A percentile compares a stretch with the other conserved stretches of the same genome.
These are phyloP conservation scores for Cyanoderma ruficeps DNA, from an alignment of 2,113 vertebrate genomes.

Conservation along the genomic window DNA sequence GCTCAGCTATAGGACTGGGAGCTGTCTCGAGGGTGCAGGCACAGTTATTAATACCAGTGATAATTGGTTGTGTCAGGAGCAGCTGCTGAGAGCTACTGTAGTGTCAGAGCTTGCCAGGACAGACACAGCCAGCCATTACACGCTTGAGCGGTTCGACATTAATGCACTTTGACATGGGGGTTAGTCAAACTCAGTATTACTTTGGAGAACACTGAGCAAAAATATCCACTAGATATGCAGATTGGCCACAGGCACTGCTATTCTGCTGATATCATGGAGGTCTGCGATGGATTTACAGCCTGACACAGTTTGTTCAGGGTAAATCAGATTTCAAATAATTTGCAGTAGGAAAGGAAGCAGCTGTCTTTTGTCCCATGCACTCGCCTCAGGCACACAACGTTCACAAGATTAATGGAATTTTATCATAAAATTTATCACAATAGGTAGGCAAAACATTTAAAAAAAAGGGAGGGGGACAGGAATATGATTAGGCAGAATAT, in stretches of 20 bases:
- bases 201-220: slow-evolving; percentile 19
- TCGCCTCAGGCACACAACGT: not conserved
- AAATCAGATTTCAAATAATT: slow-evolving; percentile 40
- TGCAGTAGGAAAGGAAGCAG: slow-evolving; percentile 23
- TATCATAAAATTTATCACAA: not conserved
- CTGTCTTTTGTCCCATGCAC: not conserved
- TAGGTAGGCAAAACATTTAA: not conserved
- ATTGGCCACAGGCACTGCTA: slow-evolving; percentile 24
- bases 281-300: not conserved
- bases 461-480: rapidly evolving
- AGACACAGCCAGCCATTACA: not conserved
- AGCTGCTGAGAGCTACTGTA: slow-evolving; percentile 19
- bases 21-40: not conserved
- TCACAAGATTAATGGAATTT: not conserved
- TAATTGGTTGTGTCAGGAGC: slow-evolving; percentile 50
- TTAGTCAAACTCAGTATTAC: slow-evolving; percentile 22
- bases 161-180: slow-evolving; percentile 26
- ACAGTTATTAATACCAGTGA: not conserved
- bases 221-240: slow-evolving; percentile 19
- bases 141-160: not conserved
- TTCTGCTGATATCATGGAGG: not conserved
- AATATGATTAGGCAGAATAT: not conserved
- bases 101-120: not conserved
- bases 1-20: not conserved
- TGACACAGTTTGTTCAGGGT: slow-evolving; percentile 19